Percentiles rank a stretch among this genome's conserved stretches.
These are phyloP conservation scores for Netelia inedita DNA, from an alignment of 2,888 invertebrate species.

Conservation along the genomic window DNA sequence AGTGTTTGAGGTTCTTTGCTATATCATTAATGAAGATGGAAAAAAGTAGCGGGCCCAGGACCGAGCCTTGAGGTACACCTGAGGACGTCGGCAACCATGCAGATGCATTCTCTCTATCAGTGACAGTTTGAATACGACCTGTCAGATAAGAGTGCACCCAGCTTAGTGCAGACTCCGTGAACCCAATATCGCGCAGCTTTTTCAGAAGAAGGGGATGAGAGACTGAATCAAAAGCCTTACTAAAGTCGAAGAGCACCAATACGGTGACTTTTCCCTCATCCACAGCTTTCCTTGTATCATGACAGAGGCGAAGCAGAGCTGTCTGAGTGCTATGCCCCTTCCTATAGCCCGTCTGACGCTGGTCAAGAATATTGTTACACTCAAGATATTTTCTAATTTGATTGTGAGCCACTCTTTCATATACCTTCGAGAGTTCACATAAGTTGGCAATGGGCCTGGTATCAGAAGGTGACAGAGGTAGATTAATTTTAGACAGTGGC, in stretches of 20 bases:
- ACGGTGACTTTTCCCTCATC: slow-evolving; percentile 34
- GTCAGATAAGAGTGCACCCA: background rate
- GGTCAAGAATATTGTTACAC: background rate
- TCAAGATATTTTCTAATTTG: background rate
- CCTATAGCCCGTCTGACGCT: slow-evolving; percentile 9
- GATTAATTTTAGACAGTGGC: background rate
- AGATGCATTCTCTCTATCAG: too few species aligned
- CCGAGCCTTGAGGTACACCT: too few species aligned
- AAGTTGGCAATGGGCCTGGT: slow-evolving; percentile 45
- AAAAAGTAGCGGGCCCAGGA: too few species aligned
- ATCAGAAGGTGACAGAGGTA: background rate
- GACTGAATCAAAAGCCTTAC: slow-evolving; percentile 41
- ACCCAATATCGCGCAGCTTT: background rate
- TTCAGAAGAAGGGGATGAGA: background rate
- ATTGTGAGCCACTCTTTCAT: slow-evolving; percentile 5
- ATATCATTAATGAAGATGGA: too few species aligned
- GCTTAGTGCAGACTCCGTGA: background rate
- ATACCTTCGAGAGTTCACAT: slow-evolving; percentile 35
- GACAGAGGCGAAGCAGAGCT: slow-evolving; percentile 4
- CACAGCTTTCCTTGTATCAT: slow-evolving; percentile 5
- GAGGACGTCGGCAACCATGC: too few species aligned
- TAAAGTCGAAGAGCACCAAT: slow-evolving; percentile 42
- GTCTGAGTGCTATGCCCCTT: background rate
- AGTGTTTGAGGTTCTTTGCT: too few species aligned
- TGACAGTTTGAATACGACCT: background rate